Evolutionary conservation across 2,797 vertebrate species (phyloP).

Genomic region (Falco naumanni): DNA sequence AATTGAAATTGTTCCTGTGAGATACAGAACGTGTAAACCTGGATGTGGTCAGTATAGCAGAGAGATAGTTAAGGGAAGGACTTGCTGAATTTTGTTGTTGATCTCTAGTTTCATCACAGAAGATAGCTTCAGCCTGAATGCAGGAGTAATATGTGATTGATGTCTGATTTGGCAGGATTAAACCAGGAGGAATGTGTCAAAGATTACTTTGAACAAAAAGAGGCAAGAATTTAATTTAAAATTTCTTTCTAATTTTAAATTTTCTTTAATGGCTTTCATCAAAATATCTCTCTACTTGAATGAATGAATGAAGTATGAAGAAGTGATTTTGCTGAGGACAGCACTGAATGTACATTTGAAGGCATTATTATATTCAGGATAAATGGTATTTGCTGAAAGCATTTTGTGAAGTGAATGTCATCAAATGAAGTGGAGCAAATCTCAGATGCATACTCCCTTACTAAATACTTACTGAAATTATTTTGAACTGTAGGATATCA

Average conservation of each 20-base stretch:
- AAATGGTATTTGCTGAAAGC: background rate
- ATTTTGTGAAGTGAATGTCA: background rate
- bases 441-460: background rate
- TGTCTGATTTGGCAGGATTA: background rate
- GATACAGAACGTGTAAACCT: rapidly evolving
- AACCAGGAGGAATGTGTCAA: background rate
- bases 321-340: background rate
- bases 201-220: background rate
- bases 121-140: background rate
- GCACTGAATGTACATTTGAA: background rate
- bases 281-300: background rate
- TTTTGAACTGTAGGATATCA: background rate
- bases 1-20: background rate
- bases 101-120: background rate
- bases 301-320: background rate
- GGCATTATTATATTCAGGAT: background rate
- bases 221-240: background rate
- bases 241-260: background rate
- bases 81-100: background rate
- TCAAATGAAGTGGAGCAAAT: background rate
- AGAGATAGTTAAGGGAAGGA: background rate
- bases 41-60: background rate
- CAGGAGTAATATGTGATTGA: background rate
- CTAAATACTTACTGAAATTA: background rate
- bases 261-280: background rate